Percentiles rank a stretch among this genome's conserved stretches.
These are phyloP conservation scores for Scaptodrosophila latifasciaeformis DNA, from an alignment of 2,888 invertebrate genomes.

Conservation along the genomic window DNA sequence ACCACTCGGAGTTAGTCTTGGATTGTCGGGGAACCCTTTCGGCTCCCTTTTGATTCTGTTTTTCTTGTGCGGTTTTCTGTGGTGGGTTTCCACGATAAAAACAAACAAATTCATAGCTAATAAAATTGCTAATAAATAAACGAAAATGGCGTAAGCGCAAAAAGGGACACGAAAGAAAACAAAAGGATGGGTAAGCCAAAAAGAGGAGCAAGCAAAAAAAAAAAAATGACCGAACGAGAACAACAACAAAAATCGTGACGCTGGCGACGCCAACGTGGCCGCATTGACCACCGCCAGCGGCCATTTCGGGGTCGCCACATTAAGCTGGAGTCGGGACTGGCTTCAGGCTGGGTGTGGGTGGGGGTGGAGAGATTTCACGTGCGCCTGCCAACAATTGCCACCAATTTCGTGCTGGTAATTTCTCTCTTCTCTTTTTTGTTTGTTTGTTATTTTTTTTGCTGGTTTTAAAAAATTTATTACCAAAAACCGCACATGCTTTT, in stretches of 20 bases:
- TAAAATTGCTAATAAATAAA: constrained; percentile 69
- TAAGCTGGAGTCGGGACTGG: constrained; percentile 33
- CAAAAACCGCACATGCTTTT: constrained; percentile 35
- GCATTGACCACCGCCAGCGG: constrained; percentile 61
- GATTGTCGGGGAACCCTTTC: not conserved
- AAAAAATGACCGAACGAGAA: constrained; percentile 10
- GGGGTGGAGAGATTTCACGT: constrained; percentile 28
- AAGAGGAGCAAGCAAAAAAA: constrained; percentile 14
- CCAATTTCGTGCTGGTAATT: constrained; percentile 42
- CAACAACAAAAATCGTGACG: constrained; percentile 36
- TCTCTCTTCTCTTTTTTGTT: constrained; percentile 3
- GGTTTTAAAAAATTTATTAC: constrained; percentile 49
- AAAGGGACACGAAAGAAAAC: constrained; percentile 63
- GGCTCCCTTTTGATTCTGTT: constrained; percentile 19
- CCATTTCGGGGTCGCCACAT: constrained; percentile 32
- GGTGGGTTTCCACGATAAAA: constrained; percentile 57
- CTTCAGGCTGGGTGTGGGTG: constrained; percentile 6
- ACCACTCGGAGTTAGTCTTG: not conserved
- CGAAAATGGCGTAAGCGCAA: constrained; percentile 69
- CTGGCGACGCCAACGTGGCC: constrained; percentile 62
- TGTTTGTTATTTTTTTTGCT: constrained; percentile 22
- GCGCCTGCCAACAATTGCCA: constrained; percentile 59
- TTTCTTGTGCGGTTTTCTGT: constrained; percentile 34
- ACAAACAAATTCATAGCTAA: constrained; percentile 69
- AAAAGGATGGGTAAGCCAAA: constrained; percentile 56